These are phyloP conservation scores for Cheilosia pagana DNA, from an alignment of 2,888 invertebrate genomes.

Conservation along the genomic window DNA sequence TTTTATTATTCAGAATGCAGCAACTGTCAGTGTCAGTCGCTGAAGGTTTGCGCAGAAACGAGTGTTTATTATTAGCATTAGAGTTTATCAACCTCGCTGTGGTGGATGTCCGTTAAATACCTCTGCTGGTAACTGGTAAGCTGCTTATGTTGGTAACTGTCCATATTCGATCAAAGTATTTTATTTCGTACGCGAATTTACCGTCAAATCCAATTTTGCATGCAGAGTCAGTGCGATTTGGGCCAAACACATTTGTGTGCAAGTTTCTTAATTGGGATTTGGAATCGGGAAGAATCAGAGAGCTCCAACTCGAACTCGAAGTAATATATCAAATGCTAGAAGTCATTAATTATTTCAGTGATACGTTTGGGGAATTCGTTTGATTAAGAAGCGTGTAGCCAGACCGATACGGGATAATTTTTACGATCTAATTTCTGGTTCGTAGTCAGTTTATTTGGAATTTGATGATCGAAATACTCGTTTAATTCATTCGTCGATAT, in stretches of 20 bases:
- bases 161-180: slow-evolving; percentile 1
- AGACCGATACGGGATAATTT: too few relatives aligned
- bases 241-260: slow-evolving; percentile 27
- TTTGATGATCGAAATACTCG: too few relatives aligned
- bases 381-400: background rate
- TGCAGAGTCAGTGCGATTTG: slow-evolving; percentile 48
- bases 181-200: slow-evolving; percentile 34
- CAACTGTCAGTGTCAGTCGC: background rate
- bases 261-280: slow-evolving; percentile 37
- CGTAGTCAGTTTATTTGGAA: too few relatives aligned
- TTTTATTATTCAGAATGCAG: slow-evolving; percentile 3
- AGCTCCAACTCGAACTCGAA: background rate
- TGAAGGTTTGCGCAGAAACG: slow-evolving; percentile 1
- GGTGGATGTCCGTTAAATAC: slow-evolving; percentile 13
- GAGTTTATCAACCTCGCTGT: slow-evolving; percentile 45
- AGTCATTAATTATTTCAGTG: background rate
- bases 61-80: background rate
- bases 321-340: slow-evolving; percentile 14
- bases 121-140: slow-evolving; percentile 26
- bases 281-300: slow-evolving; percentile 22
- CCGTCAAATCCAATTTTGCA: slow-evolving; percentile 58
- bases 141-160: slow-evolving; percentile 46
- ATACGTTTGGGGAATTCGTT: background rate
- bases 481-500: too few relatives aligned
- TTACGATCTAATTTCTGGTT: too few relatives aligned